Conservation (phyloP, 1,140 invertebrate species). For the Drosophila parvula region DNA sequence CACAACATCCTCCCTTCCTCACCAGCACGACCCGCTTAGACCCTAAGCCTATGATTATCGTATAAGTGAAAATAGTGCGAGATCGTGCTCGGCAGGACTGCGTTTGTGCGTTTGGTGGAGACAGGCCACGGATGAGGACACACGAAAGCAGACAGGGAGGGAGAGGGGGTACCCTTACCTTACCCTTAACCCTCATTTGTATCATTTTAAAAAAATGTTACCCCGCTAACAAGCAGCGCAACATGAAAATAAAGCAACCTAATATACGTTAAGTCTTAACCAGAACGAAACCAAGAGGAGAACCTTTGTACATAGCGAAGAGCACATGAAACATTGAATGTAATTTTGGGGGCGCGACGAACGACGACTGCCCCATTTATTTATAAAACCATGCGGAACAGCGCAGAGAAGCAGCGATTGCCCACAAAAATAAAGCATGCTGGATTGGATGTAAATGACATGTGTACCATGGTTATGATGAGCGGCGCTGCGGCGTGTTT, state of each 20-base stretch:
- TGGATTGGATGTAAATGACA: conserved; percentile 64
- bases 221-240: conserved; percentile 20
- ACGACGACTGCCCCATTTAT: conserved; percentile 13
- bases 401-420: conserved; percentile 22
- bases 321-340: conserved; percentile 38
- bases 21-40: conserved; percentile 5
- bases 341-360: conserved; percentile 25
- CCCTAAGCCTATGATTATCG: conserved; percentile 26
- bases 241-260: conserved; percentile 49
- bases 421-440: conserved; percentile 56
- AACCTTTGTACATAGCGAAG: conserved; percentile 36
- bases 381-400: conserved; percentile 30
- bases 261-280: conserved; percentile 42
- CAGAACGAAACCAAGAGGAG: conserved; percentile 15
- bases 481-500: conserved; percentile 51
- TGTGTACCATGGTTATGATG: conserved; percentile 34
- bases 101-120: conserved; percentile 3
- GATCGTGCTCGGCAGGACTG: conserved; percentile 36
- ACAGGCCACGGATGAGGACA: conserved; percentile 8
- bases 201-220: conserved; percentile 69
- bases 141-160: too few species aligned
- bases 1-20: background rate
- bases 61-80: conserved; percentile 14
- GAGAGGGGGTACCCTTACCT: background rate
- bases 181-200: conserved; percentile 15